phyloP scores from a whole-genome alignment of 2,797 vertebrate genomes.

The Enteromius fasciolatus region DNA sequence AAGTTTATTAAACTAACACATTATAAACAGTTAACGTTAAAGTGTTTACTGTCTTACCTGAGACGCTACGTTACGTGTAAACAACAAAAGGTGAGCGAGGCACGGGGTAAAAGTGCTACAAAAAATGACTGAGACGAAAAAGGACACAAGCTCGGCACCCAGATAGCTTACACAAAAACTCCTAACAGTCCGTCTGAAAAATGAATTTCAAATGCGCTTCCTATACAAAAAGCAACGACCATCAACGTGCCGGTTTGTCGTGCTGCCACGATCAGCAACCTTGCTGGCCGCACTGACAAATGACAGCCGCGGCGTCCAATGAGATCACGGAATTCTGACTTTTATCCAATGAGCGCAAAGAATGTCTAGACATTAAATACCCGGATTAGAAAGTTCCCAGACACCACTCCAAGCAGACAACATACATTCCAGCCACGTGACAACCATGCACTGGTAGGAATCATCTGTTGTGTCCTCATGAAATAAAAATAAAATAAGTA shows the following conservation, averaged over 20 bases:
- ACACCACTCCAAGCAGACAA: slow-evolving; percentile 9
- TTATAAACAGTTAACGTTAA: background rate
- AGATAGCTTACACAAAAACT: background rate
- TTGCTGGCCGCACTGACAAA: slow-evolving; percentile 11
- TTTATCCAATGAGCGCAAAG: slow-evolving; percentile 52
- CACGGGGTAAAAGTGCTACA: slow-evolving; percentile 11
- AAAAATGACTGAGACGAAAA: background rate
- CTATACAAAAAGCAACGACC: slow-evolving; percentile 32
- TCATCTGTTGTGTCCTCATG: background rate
- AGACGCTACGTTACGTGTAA: background rate
- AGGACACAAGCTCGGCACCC: background rate
- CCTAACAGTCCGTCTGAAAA: background rate
- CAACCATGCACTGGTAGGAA: background rate
- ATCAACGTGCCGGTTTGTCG: slow-evolving; percentile 63
- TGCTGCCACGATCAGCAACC: slow-evolving; percentile 68
- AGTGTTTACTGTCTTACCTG: slow-evolving; percentile 50
- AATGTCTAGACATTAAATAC: slow-evolving; percentile 1
- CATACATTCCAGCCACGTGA: background rate
- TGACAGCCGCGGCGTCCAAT: slow-evolving; percentile 64
- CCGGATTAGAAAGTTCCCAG: slow-evolving; percentile 54
- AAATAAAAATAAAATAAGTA: background rate
- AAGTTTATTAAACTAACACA: background rate
- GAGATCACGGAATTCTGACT: slow-evolving; percentile 10
- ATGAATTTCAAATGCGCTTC: slow-evolving; percentile 38
- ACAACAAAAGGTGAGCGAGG: slow-evolving; percentile 19